These are phyloP conservation scores for Dasypogon diadema DNA, from an alignment of 2,888 invertebrate genomes.

Conservation along the genomic window DNA sequence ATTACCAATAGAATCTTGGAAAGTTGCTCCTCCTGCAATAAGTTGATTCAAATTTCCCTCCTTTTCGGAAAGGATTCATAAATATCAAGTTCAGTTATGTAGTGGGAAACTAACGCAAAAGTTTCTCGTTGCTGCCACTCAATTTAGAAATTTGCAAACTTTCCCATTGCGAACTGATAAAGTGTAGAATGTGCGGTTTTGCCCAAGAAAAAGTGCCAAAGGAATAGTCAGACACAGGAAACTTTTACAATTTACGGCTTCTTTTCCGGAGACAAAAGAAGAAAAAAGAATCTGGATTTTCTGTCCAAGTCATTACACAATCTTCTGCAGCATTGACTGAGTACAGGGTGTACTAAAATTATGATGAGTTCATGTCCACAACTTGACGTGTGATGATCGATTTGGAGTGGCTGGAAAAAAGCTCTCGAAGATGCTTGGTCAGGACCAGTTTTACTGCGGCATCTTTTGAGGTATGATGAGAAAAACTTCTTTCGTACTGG, in stretches of 20 bases:
- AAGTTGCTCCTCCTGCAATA: background rate
- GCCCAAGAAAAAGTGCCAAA: constrained; percentile 19
- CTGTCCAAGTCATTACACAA: constrained; percentile 22
- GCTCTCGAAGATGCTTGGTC: constrained; percentile 22
- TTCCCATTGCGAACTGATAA: constrained; percentile 37
- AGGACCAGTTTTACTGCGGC: constrained; percentile 18
- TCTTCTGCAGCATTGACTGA: background rate
- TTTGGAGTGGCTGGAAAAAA: background rate
- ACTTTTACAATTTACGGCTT: constrained; percentile 37
- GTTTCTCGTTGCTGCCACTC: constrained; percentile 20
- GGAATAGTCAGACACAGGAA: constrained; percentile 16
- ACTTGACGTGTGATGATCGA: constrained; percentile 20
- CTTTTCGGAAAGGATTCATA: background rate
- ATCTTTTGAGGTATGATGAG: background rate
- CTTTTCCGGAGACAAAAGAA: constrained; percentile 6
- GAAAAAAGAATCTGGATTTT: background rate
- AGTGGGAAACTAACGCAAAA: constrained; percentile 28
- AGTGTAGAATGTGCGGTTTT: constrained; percentile 38
- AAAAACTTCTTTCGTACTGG: constrained; percentile 9
- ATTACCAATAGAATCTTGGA: background rate
- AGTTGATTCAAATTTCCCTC: background rate
- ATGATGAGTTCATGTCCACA: constrained; percentile 7
- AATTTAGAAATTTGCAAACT: constrained; percentile 40
- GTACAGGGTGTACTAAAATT: background rate
- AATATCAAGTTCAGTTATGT: constrained; percentile 26